Percentiles rank a stretch among this genome's conserved stretches.
phyloP scores from a whole-genome alignment of 2,888 invertebrate genomes.

The Phorcus lineatus region DNA sequence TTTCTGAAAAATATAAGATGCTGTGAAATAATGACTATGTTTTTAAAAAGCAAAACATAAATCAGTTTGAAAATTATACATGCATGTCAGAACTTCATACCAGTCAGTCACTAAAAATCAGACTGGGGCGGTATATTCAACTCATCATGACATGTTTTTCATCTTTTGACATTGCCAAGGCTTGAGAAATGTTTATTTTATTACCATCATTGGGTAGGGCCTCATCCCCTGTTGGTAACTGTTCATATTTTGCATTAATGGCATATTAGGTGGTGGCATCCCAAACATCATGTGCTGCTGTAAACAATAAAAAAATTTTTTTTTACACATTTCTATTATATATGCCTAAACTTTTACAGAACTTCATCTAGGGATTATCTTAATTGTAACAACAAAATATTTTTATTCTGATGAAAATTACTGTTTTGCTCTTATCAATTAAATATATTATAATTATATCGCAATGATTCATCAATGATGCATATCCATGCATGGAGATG shows the following conservation, averaged over 20 bases:
- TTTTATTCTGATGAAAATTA: too few species aligned
- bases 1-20: too few species aligned
- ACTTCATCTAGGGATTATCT: neutral
- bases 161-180: neutral
- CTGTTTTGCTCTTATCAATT: too few species aligned
- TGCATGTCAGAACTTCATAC: neutral
- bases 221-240: constrained; percentile 41
- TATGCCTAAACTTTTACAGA: neutral
- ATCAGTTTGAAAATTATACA: too few species aligned
- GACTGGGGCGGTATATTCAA: constrained; percentile 3
- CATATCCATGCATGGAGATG: too few species aligned
- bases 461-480: too few species aligned
- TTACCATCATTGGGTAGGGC: constrained; percentile 49
- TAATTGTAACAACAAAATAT: too few species aligned
- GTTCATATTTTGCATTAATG: constrained; percentile 49
- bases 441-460: too few species aligned
- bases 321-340: neutral
- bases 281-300: constrained; percentile 53
- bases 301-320: constrained; percentile 17
- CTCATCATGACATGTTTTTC: neutral
- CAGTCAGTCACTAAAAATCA: neutral
- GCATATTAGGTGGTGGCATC: constrained; percentile 41
- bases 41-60: too few species aligned
- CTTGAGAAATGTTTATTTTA: neutral
- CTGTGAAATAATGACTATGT: too few species aligned